Conservation (phyloP, 2,797 vertebrate species). For the Cossypha polioptera region DNA sequence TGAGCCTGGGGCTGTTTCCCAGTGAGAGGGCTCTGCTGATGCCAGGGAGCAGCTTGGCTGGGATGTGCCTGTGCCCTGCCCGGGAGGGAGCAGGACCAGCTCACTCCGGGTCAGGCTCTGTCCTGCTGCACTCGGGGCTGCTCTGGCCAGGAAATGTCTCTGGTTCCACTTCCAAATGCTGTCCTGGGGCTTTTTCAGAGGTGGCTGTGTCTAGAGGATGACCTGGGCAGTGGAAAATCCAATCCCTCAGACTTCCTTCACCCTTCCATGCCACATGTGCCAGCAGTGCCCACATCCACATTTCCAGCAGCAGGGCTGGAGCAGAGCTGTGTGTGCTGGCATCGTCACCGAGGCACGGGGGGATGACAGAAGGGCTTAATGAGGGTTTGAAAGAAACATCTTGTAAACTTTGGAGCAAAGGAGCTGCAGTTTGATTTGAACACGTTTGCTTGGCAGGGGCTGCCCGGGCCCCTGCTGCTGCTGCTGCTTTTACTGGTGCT, state of each 20-base stretch:
- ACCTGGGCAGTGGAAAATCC: background rate
- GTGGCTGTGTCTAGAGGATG: accelerated
- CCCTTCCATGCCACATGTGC: background rate
- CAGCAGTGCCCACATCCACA: accelerated
- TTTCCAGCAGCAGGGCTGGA: background rate
- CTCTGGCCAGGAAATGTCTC: background rate
- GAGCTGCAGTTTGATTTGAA: slow-evolving; percentile 19
- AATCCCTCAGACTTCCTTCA: background rate
- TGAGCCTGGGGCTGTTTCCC: background rate
- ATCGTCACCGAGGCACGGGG: accelerated
- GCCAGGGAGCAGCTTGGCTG: background rate
- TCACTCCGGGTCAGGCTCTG: background rate
- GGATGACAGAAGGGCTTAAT: background rate
- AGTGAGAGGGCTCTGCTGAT: background rate
- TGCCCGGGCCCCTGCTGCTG: slow-evolving; percentile 14
- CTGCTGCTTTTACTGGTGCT: background rate
- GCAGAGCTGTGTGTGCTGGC: accelerated
- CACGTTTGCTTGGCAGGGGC: slow-evolving; percentile 43
- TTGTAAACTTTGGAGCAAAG: slow-evolving; percentile 49
- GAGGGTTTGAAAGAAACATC: slow-evolving; percentile 35
- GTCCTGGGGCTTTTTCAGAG: background rate
- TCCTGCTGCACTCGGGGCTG: accelerated
- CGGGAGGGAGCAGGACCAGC: accelerated
- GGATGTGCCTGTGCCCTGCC: background rate
- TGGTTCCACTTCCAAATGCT: accelerated